Percentiles rank a stretch among this genome's conserved stretches.
phyloP scores from a whole-genome alignment of 2,797 vertebrate species.

The Pseudochirops corinnae region DNA sequence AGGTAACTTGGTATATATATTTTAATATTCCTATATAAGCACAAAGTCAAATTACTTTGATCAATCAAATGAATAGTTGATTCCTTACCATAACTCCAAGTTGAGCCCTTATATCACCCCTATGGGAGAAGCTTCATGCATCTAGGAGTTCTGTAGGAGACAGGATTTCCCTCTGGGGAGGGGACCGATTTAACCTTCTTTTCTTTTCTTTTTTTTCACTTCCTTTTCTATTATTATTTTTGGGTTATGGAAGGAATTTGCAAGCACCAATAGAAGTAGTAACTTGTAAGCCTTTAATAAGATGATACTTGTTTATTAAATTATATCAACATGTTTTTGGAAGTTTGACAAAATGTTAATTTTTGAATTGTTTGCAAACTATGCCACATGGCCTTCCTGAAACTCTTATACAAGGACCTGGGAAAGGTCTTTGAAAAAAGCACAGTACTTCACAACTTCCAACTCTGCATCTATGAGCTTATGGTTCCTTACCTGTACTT shows the following conservation, averaged over 20 bases:
- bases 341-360: neutral
- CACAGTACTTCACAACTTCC: too few species aligned
- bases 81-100: too few species aligned
- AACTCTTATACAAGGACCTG: neutral
- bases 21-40: too few species aligned
- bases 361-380: neutral
- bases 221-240: neutral
- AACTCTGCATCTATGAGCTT: neutral
- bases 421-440: too few species aligned
- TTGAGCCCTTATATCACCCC: too few species aligned
- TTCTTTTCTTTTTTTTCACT: neutral
- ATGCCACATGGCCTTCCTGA: neutral
- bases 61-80: too few species aligned
- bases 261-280: neutral
- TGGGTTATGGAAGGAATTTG: neutral
- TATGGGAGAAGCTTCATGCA: too few species aligned
- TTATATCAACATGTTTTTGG: neutral
- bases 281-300: neutral
- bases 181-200: neutral
- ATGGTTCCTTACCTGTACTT: neutral
- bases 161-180: too few species aligned
- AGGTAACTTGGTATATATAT: too few species aligned
- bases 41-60: too few species aligned
- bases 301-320: neutral
- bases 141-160: too few species aligned